phyloP scores from a whole-genome alignment of 2,113 vertebrate genomes.

The Nesoenas mayeri region DNA sequence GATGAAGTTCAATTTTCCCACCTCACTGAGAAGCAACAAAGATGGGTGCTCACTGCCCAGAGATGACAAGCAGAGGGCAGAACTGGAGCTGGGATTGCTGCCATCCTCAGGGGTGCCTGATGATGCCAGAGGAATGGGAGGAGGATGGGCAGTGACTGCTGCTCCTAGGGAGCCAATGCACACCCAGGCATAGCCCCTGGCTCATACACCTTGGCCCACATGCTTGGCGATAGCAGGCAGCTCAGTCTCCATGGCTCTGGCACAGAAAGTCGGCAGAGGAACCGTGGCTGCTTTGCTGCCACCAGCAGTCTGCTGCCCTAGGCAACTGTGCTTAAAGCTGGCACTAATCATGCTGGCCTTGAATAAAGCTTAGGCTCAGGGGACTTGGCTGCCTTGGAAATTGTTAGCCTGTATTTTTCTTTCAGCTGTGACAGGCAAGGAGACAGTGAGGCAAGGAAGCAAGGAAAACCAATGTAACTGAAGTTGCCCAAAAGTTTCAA shows the following conservation, averaged over 20 bases:
- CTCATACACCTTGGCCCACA: background rate
- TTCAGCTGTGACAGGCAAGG: background rate
- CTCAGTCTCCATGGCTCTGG: background rate
- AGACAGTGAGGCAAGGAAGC: background rate
- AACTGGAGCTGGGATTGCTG: background rate
- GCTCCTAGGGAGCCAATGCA: background rate
- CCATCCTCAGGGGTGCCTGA: background rate
- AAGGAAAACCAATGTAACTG: background rate
- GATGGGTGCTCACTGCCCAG: background rate
- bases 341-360: background rate
- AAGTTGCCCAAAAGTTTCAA: background rate
- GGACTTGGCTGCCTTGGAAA: background rate
- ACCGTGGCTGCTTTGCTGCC: background rate
- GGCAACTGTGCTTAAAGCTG: background rate
- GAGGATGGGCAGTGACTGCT: accelerated
- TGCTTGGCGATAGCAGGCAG: background rate
- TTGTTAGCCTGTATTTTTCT: background rate
- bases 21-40: background rate
- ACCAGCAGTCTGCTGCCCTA: background rate
- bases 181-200: background rate
- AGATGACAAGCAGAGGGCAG: background rate
- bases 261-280: background rate
- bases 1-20: background rate
- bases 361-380: background rate
- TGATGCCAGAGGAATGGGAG: background rate